phyloP scores from a whole-genome alignment of 2,113 vertebrate genomes.

The Scomber scombrus region DNA sequence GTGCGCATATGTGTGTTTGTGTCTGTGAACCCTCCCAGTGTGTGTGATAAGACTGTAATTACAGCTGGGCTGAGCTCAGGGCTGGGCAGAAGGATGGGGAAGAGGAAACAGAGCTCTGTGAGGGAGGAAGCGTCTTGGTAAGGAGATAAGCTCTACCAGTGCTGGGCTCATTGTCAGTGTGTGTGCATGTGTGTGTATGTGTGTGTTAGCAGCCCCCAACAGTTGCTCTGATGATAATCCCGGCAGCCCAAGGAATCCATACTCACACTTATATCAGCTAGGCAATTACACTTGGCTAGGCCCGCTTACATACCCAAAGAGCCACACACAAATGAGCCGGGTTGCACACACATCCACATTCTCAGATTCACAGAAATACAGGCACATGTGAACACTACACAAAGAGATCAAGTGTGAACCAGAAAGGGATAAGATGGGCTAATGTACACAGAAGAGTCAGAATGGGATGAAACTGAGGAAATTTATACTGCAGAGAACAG shows the following conservation, averaged over 20 bases:
- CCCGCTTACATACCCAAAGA: constrained; percentile 72
- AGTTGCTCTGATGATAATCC: constrained; percentile 83
- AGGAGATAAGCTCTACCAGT: constrained; percentile 82
- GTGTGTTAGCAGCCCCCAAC: constrained; percentile 70
- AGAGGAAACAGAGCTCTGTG: constrained; percentile 80
- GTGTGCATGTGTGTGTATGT: constrained; percentile 49
- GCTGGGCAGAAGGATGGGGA: constrained; percentile 79
- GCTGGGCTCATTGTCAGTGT: constrained; percentile 72
- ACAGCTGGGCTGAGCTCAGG: constrained; percentile 79
- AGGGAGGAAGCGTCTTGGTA: constrained; percentile 82
- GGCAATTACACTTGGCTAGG: constrained; percentile 79
- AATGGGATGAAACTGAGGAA: constrained; percentile 51
- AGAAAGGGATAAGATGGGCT: constrained; percentile 57
- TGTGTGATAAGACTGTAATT: constrained; percentile 84
- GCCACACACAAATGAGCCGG: constrained; percentile 51
- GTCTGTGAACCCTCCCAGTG: constrained; percentile 69
- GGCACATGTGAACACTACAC: constrained; percentile 38
- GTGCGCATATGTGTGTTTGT: constrained; percentile 50
- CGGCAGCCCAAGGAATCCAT: constrained; percentile 75
- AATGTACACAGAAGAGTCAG: constrained; percentile 39
- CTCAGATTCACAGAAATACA: constrained; percentile 61
- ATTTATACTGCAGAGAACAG: constrained; percentile 35
- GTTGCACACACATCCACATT: constrained; percentile 40
- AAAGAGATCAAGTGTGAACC: constrained; percentile 57
- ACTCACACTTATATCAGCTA: constrained; percentile 75